These are phyloP conservation scores for Bryconaethiops microstoma DNA, from an alignment of 2,797 vertebrate species.

Conservation along the genomic window DNA sequence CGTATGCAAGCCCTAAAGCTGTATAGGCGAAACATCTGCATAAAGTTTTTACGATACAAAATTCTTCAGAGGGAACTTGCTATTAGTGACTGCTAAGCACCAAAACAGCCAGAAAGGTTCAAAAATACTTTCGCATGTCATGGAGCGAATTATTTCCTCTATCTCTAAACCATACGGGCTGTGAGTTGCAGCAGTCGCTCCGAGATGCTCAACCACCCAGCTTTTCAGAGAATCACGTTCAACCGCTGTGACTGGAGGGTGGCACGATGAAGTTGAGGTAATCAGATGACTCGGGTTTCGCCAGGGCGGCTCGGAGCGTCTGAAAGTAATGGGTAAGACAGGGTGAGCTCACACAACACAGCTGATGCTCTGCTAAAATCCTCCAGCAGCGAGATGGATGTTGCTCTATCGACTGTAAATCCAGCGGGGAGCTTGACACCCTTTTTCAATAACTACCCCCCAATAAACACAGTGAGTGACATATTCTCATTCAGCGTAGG, in stretches of 20 bases:
- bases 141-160: conserved; percentile 51
- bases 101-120: conserved; percentile 41
- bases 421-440: conserved; percentile 41
- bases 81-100: conserved; percentile 15
- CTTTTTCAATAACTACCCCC: conserved; percentile 46
- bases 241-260: conserved; percentile 29
- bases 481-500: conserved; percentile 47
- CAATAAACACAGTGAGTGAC: conserved; percentile 55
- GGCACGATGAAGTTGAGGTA: conserved; percentile 30
- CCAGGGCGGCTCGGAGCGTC: conserved; percentile 16
- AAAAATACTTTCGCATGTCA: conserved; percentile 41
- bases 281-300: conserved; percentile 39
- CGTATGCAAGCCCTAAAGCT: background rate
- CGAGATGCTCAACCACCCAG: conserved; percentile 33
- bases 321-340: conserved; percentile 42
- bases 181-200: conserved; percentile 41
- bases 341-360: conserved; percentile 27
- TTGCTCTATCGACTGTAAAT: conserved; percentile 51
- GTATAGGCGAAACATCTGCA: background rate
- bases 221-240: conserved; percentile 38
- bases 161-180: conserved; percentile 54
- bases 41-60: conserved; percentile 16
- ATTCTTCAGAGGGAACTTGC: background rate
- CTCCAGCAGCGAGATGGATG: conserved; percentile 36
- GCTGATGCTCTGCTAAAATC: conserved; percentile 34